These are phyloP conservation scores for Myotis findleyi DNA, from an alignment of 2,797 vertebrate species.

Conservation along the genomic window DNA sequence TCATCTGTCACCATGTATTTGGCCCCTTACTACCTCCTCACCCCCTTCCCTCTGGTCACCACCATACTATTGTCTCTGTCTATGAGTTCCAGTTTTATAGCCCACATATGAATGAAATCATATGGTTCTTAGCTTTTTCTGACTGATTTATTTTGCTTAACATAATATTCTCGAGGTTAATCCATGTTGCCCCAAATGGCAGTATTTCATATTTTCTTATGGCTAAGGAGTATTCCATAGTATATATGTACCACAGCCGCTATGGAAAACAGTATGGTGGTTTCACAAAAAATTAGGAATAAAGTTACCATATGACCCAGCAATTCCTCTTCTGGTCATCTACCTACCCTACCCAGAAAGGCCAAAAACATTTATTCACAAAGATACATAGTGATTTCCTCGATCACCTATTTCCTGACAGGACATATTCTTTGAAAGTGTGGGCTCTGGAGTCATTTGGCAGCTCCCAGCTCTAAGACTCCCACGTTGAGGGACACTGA, in stretches of 20 bases:
- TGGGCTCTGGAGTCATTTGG: not conserved
- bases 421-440: not conserved
- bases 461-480: not conserved
- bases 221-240: not conserved
- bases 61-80: not conserved
- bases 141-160: not conserved
- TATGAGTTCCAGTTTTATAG: not conserved
- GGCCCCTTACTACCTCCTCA: not conserved
- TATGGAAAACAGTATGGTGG: not conserved
- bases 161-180: not conserved
- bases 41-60: not conserved
- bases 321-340: not conserved
- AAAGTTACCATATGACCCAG: not conserved
- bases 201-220: not conserved
- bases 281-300: not conserved
- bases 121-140: not conserved
- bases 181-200: not conserved
- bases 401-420: not conserved
- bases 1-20: not conserved
- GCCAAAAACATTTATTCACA: not conserved
- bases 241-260: not conserved
- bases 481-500: fast-evolving
- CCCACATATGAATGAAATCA: not conserved
- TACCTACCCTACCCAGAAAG: not conserved
- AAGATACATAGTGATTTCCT: not conserved